These are phyloP conservation scores for Callionymus lyra DNA, from an alignment of 2,113 vertebrate species.

Conservation along the genomic window DNA sequence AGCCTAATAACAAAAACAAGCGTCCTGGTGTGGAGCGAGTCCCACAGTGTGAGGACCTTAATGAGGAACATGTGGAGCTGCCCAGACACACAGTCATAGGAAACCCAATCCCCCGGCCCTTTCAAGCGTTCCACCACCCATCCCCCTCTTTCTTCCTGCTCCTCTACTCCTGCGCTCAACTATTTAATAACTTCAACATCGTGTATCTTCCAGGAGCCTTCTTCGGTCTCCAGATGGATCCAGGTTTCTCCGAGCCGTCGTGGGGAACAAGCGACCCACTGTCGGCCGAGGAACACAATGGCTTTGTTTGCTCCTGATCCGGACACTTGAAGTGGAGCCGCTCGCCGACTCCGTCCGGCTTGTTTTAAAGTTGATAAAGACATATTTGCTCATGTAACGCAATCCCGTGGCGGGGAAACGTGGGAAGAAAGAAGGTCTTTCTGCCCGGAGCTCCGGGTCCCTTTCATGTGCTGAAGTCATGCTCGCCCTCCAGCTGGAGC, in stretches of 20 bases:
- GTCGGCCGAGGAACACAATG: conserved; percentile 38
- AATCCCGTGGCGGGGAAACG: conserved; percentile 49
- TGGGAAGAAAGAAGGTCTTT: conserved; percentile 67
- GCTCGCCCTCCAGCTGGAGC: conserved; percentile 65
- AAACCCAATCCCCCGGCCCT: conserved; percentile 64
- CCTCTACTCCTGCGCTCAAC: conserved; percentile 19
- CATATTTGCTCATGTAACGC: conserved; percentile 59
- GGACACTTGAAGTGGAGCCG: conserved; percentile 15
- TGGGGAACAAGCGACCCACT: conserved; percentile 49
- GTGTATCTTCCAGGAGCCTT: no score
- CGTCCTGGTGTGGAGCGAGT: conserved; percentile 63
- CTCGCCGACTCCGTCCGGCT: conserved; percentile 11
- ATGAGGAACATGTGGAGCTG: conserved; percentile 73
- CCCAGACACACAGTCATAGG: conserved; percentile 71
- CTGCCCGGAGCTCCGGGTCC: conserved; percentile 45
- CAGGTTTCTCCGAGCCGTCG: no score
- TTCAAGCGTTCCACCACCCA: conserved; percentile 32
- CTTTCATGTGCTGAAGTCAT: conserved; percentile 68
- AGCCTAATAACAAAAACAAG: conserved; percentile 74
- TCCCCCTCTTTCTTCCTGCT: conserved; percentile 31
- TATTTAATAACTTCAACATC: no score
- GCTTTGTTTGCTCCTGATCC: conserved; percentile 33
- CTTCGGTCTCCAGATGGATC: no score
- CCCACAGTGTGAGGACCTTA: conserved; percentile 70
- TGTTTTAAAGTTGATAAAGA: conserved; percentile 39